Base-by-base conservation (phyloP, 2,888 invertebrate genomes). In the Lissocephala sabroskyi region DNA sequence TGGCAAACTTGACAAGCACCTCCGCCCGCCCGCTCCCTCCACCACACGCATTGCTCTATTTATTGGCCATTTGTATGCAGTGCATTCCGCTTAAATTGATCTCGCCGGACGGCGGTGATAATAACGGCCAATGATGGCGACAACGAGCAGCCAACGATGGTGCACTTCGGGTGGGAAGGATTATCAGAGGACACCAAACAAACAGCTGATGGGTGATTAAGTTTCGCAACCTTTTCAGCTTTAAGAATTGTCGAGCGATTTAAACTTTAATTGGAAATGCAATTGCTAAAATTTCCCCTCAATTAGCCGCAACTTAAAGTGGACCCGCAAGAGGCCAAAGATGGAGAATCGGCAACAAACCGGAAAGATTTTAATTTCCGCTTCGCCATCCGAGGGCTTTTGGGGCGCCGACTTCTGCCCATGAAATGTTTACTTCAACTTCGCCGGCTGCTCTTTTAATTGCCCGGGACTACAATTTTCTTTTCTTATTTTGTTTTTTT, bases 331-430 rank as follows among this genome's bases (percentile, higher is more conserved):
- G 33, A 35, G 29, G 26, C 16, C 16, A 14, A 13, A 16, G 26
- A 41, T 41, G 10, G 26, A 39, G 13, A 33, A 30, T 10, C 11
- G 7, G 16, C 47, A 59, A 56, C 57, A 57, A 79, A 62, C 59
- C 67, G 79, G 80, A 79, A 77, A 73, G 73, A 65, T 75, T 80
- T 65, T 73, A 70, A 79, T 79, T 79, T 79, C 78, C 80, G 70
- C 29, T 53, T 53, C 55, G 40, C 41, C 52, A 47, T 41, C 35
- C 44, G 57, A 67, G 55, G 40, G 42, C 52, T 49, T 41, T 37
- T 45, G 57, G 70, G 55, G 46, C 57, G 46, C 26, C 55, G 52
- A 50, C 52, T 37, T 19, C 30, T 30, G 30, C 30, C 30, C 42
- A 43, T 23, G 23, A 23, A 48, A 42, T 37, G 44, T 44, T 32